A percentile compares a stretch with the other conserved stretches of the same genome.
phyloP scores from a whole-genome alignment of 1,140 invertebrate genomes.

The Heliothis virescens region DNA sequence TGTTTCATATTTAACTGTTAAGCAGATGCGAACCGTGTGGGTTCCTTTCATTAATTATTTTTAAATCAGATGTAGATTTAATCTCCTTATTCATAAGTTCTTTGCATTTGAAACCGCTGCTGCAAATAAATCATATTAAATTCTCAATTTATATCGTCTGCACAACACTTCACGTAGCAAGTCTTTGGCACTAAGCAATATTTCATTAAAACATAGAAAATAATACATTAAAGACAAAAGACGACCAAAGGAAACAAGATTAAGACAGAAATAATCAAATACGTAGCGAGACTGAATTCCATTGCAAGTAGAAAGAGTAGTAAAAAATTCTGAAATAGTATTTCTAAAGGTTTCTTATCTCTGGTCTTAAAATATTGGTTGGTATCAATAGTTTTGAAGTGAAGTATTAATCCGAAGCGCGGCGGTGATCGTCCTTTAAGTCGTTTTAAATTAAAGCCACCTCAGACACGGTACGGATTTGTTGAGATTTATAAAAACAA shows the following conservation, averaged over 20 bases:
- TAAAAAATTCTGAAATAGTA: background rate
- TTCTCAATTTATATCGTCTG: background rate
- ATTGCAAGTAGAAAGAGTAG: background rate
- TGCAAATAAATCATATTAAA: background rate
- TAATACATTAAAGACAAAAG: constrained; percentile 1
- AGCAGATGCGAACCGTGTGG: background rate
- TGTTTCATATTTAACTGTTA: background rate
- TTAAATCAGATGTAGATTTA: background rate
- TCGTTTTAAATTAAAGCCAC: constrained; percentile 73
- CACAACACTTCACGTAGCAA: background rate
- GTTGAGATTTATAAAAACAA: constrained; percentile 35
- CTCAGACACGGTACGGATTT: constrained; percentile 51
- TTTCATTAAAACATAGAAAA: constrained; percentile 5
- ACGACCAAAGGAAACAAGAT: background rate
- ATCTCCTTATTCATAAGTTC: background rate
- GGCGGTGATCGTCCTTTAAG: constrained; percentile 60
- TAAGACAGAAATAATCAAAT: constrained; percentile 16
- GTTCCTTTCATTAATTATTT: background rate
- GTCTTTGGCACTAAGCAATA: background rate
- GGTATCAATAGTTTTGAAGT: constrained; percentile 35
- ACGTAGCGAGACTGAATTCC: background rate
- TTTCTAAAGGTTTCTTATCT: background rate
- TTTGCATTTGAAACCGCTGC: too few relatives aligned
- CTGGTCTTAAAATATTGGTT: constrained; percentile 5
- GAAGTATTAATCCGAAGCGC: constrained; percentile 59